Evolutionary conservation across 2,797 vertebrate species (phyloP), one percentile per base, ranked within the genome.

Genomic region (Sphenopsis melanotis): DNA sequence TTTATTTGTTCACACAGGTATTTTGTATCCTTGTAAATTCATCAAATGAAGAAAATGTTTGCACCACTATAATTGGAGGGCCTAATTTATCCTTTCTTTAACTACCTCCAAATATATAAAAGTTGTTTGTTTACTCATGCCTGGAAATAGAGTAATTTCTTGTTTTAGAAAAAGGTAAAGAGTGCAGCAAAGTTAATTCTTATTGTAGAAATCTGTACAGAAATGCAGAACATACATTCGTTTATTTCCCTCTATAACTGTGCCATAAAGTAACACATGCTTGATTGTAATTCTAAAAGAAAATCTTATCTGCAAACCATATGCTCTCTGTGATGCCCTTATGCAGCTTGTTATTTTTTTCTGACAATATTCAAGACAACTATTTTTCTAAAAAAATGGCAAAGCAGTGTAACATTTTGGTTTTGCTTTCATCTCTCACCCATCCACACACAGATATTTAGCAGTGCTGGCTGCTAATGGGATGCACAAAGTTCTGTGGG

Each of bases 1-100:
- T 88, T 95, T 93, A 92, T 95, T 95, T 95, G 76, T 88, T 89
- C 85, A 83, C 66, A 65, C 18, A 92, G 88, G 70, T 93, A 96
- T 85, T 95, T 93, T 89, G 65, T 81, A 93, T 74, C 87, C 81
- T 78, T 86, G 64, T 90, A 92, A 88, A 93, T 93, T 92, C 91
- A 90, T 90, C 70, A 92, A 83, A 95, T 64, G 69, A 86, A 84
- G 59, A 85, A 89, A 94, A 94, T 66, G 56, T 90, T 90, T 91
- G 57, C 74, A 93, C 49, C 44, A 32, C 23, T 81, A 24, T 94
- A 96, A 96, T 88, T 94, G 64, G 71, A 92, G 46, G 61, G 23
- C 50, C 66, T 95, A 92, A 95, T 95, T 92, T 90, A 87, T 89
- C 66, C 56, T 55, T 83, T 87, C 90, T 83, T 82, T 69, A 96